phyloP scores from a whole-genome alignment of 2,888 invertebrate genomes.

The Sisyra nigra region DNA sequence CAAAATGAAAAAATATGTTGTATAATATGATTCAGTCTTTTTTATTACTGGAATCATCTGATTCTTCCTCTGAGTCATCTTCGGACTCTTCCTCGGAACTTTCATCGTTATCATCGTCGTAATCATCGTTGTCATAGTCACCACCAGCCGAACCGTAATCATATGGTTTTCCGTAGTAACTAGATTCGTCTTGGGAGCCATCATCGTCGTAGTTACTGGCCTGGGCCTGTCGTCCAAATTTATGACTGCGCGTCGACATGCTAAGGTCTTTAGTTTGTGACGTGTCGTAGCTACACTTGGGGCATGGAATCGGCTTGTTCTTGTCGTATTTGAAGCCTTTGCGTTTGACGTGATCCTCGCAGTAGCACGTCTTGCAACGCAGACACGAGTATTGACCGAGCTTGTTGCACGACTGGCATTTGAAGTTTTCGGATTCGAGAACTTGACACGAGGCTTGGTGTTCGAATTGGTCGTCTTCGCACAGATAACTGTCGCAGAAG shows the following conservation, averaged over 20 bases:
- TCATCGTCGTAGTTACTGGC: slow-evolving; percentile 41
- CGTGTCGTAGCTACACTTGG: slow-evolving; percentile 88
- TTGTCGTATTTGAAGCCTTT: slow-evolving; percentile 81
- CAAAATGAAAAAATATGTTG: too few species aligned
- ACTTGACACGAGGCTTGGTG: slow-evolving; percentile 96
- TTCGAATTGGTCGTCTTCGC: slow-evolving; percentile 94
- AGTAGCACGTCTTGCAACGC: slow-evolving; percentile 90
- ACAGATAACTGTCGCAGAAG: slow-evolving; percentile 75
- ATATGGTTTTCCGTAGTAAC: slow-evolving; percentile 26
- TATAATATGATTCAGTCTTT: too few species aligned
- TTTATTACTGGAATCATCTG: slow-evolving; percentile 18
- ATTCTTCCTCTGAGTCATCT: slow-evolving; percentile 20
- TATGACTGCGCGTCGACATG: slow-evolving; percentile 85
- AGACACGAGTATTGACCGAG: slow-evolving; percentile 90
- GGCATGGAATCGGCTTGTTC: slow-evolving; percentile 75
- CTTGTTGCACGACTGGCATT: slow-evolving; percentile 93
- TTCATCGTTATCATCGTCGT: slow-evolving; percentile 27
- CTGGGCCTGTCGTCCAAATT: slow-evolving; percentile 74
- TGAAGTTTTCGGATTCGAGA: slow-evolving; percentile 85
- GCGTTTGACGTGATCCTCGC: slow-evolving; percentile 88
- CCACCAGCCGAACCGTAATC: slow-evolving; percentile 21
- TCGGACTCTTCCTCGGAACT: slow-evolving; percentile 21
- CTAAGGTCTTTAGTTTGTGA: slow-evolving; percentile 85
- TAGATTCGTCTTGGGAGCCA: slow-evolving; percentile 37
- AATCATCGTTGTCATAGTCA: slow-evolving; percentile 31